Percentiles rank a stretch among this genome's conserved stretches.
phyloP scores from a whole-genome alignment of 2,888 invertebrate genomes.

The Tethea ocularis region DNA sequence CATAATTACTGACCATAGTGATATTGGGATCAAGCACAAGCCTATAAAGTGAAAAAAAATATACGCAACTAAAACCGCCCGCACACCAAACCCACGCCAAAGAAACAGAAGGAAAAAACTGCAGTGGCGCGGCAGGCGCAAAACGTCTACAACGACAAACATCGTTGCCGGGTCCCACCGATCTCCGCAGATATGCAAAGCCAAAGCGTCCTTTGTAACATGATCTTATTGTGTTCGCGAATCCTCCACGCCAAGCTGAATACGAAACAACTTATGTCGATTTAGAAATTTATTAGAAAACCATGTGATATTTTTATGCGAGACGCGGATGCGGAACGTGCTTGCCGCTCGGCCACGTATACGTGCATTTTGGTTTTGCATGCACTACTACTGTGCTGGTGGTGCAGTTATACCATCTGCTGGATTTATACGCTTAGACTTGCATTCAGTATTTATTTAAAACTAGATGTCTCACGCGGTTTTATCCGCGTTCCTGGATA shows the following conservation, averaged over 20 bases:
- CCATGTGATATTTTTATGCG: slow-evolving; percentile 67
- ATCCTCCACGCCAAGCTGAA: slow-evolving; percentile 62
- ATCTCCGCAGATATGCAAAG: slow-evolving; percentile 76
- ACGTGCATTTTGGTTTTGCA: slow-evolving; percentile 63
- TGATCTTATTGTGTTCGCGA: slow-evolving; percentile 79
- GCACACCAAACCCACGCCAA: slow-evolving; percentile 36
- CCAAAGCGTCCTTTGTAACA: slow-evolving; percentile 71
- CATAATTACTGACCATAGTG: too few species aligned
- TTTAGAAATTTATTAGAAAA: slow-evolving; percentile 80
- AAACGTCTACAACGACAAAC: slow-evolving; percentile 60
- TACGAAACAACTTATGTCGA: slow-evolving; percentile 78
- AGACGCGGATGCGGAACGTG: slow-evolving; percentile 51
- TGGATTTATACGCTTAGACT: slow-evolving; percentile 8
- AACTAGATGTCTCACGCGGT: too few species aligned
- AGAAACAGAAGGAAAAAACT: slow-evolving; percentile 55
- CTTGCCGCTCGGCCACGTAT: slow-evolving; percentile 50
- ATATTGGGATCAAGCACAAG: too few species aligned
- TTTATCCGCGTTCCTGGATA: too few species aligned
- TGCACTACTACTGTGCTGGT: slow-evolving; percentile 42
- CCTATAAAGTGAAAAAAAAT: not conserved
- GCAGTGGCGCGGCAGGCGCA: slow-evolving; percentile 46
- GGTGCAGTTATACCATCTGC: slow-evolving; percentile 9
- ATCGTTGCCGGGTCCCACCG: slow-evolving; percentile 48
- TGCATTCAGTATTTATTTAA: not conserved
- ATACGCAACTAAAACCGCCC: slow-evolving; percentile 26